Base-by-base conservation (phyloP, 2,797 vertebrate species). In the Glossophaga mutica region DNA sequence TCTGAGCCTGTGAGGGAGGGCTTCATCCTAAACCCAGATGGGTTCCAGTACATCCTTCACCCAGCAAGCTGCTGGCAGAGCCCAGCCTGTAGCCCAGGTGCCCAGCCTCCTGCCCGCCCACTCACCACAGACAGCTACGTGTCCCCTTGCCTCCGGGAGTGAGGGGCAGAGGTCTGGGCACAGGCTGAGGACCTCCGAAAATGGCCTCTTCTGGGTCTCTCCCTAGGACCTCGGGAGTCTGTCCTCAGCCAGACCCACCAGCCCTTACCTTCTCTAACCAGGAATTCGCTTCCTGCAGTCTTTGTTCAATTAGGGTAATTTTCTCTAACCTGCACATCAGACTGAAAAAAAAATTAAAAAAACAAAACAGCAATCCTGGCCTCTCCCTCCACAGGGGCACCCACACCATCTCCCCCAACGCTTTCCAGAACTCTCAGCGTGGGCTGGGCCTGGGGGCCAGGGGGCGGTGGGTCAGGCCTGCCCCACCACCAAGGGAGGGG, bases 321-420 rank as follows among this genome's bases (percentile, higher is more conserved):
- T 96, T 91, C 93, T 96, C 94, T 91, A 97, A 67, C 91, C 93
- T 90, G 84, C 32, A 3, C 42, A 81, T 52, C 46, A 79, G 52
- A 32, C 34, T 91, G 83, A 87, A 96, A 96, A 85, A 52, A 94
- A 93, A 91, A 96, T 84, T 37, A 87, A 91, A 62, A 62, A 65
- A 65, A 65, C 74, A 77, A 77, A 97, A 83, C 42, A 76, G 82
- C 57, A 67, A 52, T 11, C 88, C 16, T 34, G 81, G 46, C 57
- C 79, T 74, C 52, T 90, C 32, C 86, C 68, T 2, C 0, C 34
- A n/a, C 6, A 46, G 9, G 7, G 6, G 87, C 90, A 94, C 0
- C 81, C 34, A 70, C n/a, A 18, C 42, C 8, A 7, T 10, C 70
- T 67, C 44, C 52, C 50, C 59, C 50, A 1, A 21, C 19, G 14